A percentile compares a stretch with the other conserved stretches of the same genome.
phyloP scores from a whole-genome alignment of 92 coral and sea anemone species.

The Paragorgia papillata region DNA sequence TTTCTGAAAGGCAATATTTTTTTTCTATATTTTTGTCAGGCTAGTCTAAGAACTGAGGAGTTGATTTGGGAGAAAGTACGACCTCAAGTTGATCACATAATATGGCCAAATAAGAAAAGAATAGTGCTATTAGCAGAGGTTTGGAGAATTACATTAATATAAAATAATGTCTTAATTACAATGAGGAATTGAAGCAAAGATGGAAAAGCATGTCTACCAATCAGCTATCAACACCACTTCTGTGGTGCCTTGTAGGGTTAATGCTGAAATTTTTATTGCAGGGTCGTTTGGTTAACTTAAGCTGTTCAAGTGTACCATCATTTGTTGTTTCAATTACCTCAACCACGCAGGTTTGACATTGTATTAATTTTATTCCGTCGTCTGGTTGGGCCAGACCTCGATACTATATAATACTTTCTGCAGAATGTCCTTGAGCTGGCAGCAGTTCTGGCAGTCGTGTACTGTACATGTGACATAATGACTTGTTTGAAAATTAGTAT shows the following conservation, averaged over 20 bases:
- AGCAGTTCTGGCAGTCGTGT: too few relatives aligned
- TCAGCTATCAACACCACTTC: too few relatives aligned
- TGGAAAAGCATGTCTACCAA: too few relatives aligned
- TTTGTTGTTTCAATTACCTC: slow-evolving; percentile 99
- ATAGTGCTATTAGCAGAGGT: slow-evolving; percentile 98
- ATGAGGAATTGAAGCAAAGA: too few relatives aligned
- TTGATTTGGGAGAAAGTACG: slow-evolving; percentile 99
- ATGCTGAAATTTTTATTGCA: slow-evolving; percentile 34
- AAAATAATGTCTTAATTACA: too few relatives aligned
- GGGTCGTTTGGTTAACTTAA: slow-evolving; percentile 99
- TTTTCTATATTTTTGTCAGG: slow-evolving; percentile 60
- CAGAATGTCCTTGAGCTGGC: too few relatives aligned
- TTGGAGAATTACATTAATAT: background rate
- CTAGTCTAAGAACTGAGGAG: slow-evolving; percentile 96
- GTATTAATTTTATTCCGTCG: background rate
- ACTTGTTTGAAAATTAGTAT: too few relatives aligned
- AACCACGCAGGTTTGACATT: slow-evolving; percentile 82
- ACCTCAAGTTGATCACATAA: slow-evolving; percentile 98
- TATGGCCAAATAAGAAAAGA: slow-evolving; percentile 98
- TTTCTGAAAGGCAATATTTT: too few relatives aligned
- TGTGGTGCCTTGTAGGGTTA: too few relatives aligned
- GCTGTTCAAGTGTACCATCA: slow-evolving; percentile 99
- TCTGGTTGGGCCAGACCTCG: too few relatives aligned
- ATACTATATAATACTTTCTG: too few relatives aligned
- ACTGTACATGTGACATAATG: too few relatives aligned